phyloP scores from a whole-genome alignment of 2,113 vertebrate genomes.

The Phrynocephalus versicolor region DNA sequence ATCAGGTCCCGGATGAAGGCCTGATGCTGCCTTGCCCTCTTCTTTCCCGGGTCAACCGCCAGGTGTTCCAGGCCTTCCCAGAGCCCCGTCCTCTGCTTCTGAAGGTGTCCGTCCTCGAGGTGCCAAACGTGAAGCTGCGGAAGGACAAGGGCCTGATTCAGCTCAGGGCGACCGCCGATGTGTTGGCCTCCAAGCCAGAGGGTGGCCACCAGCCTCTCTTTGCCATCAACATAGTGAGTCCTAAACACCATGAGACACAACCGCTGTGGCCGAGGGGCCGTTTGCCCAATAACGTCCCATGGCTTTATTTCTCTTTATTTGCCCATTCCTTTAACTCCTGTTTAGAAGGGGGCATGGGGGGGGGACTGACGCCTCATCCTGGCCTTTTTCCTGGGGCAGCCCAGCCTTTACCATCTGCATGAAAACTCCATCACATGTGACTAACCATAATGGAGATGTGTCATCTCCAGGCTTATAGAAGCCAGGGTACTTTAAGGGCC shows the following conservation, averaged over 20 bases:
- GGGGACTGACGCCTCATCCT: no score
- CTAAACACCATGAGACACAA: not conserved
- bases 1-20: no score
- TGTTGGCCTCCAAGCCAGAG: conserved; percentile 41
- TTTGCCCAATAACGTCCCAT: no score
- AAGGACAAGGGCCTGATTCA: conserved; percentile 57
- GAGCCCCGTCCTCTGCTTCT: conserved; percentile 58
- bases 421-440: no score
- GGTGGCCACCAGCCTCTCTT: conserved; percentile 51
- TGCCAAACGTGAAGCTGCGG: conserved; percentile 48
- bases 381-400: not conserved
- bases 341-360: no score
- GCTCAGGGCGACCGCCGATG: conserved; percentile 49
- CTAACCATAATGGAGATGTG: no score
- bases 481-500: no score
- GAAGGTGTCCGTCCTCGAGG: conserved; percentile 56
- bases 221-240: conserved; percentile 59
- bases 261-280: fast-evolving
- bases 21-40: no score
- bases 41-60: not conserved
- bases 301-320: no score
- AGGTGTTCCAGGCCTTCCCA: conserved; percentile 63
- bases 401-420: no score
- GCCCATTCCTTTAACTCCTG: no score
- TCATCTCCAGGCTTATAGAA: no score